Evolutionary conservation across 2,113 vertebrate species (phyloP), one percentile per base, ranked within the genome.

Genomic region (Rhinichthys klamathensis): DNA sequence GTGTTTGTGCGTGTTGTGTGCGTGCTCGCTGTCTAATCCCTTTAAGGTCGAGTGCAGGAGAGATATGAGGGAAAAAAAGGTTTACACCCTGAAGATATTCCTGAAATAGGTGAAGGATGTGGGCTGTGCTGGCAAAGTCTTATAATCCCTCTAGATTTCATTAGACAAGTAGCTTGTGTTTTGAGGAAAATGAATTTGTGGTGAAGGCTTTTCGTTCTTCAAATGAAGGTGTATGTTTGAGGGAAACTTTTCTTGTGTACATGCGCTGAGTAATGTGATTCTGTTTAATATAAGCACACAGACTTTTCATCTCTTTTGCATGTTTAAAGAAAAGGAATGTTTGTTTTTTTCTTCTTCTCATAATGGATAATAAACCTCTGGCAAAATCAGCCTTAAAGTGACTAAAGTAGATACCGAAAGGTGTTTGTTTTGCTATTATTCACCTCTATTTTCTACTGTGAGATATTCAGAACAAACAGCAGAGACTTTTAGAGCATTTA

Each of bases 61-160:
- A 93, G 90, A 88, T 90, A 87, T 83, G 80, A 92, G 83, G 83
- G 32, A 67, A 51, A n/a, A n/a, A 90, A 86, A 91, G 91, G 91
- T 87, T 84, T 89, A 89, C 90, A 91, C 89, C 85, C 74, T 72
- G 77, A 51, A 85, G 81, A 88, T 58, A 75, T 83, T 89, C 77
- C 89, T 80, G 75, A 85, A 88, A 89, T 90, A 90, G 89, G 84
- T 89, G 90, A 89, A 91, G 91, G 88, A 92, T 91, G 92, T 91
- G 90, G 90, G 92, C 89, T 91, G 89, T 85, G 75, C 82, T 86
- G 70, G 73, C 83, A 84, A 82, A 82, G 73, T 56, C 82, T 60
- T 85, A 82, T 93, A 93, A 95, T 93, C 91, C 92, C 89, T 90
- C 73, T 75, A 91, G 92, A 90, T 92, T 88, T 92, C 90, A 90